These are phyloP conservation scores for Carterocephalus palaemon DNA, from an alignment of 2,888 invertebrate species.

Conservation along the genomic window DNA sequence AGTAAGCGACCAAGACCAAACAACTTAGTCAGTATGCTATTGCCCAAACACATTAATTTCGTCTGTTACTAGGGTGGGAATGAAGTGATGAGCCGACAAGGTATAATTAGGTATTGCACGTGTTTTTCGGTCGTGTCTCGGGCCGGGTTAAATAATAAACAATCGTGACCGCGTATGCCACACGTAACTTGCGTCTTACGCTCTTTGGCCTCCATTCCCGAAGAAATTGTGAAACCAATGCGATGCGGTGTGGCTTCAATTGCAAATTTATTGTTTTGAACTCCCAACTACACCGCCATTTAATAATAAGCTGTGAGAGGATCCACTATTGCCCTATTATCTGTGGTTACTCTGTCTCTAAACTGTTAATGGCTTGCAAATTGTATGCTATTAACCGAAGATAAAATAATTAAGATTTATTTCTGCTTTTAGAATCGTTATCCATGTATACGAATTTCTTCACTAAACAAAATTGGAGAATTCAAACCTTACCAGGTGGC, in stretches of 20 bases:
- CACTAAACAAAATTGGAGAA: no score
- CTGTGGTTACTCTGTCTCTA: no score
- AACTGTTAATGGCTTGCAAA: no score
- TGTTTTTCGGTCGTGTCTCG: constrained; percentile 38
- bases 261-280: constrained; percentile 19
- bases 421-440: no score
- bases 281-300: no score
- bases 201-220: constrained; percentile 54
- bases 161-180: constrained; percentile 39
- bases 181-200: constrained; percentile 46
- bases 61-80: constrained; percentile 34
- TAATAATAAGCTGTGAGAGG: no score
- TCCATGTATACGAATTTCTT: no score
- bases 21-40: background rate
- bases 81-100: constrained; percentile 41
- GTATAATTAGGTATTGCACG: constrained; percentile 43
- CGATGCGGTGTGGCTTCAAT: constrained; percentile 14
- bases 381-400: no score
- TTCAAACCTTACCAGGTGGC: no score
- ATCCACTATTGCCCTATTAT: no score
- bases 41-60: background rate
- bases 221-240: constrained; percentile 27
- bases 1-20: no score
- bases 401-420: no score
- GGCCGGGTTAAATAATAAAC: constrained; percentile 41